A percentile compares a stretch with the other conserved stretches of the same genome.
Conservation (phyloP, 2,113 vertebrate genomes). For the Labrus mixtus region DNA sequence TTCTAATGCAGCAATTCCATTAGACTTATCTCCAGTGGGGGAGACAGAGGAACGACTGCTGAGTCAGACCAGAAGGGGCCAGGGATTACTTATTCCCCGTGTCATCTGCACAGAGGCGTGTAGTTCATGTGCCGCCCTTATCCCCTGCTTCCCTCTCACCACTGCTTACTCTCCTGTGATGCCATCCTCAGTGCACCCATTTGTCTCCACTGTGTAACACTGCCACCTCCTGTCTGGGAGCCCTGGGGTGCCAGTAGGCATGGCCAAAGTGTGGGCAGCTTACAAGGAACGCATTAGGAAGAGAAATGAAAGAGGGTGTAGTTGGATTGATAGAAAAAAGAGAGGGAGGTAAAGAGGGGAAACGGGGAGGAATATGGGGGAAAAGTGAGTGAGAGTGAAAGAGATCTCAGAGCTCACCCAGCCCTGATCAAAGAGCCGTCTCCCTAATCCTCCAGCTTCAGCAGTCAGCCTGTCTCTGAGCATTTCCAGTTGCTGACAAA, state of each 20-base stretch:
- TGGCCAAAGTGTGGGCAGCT: constrained; percentile 41
- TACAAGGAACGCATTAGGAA: constrained; percentile 29
- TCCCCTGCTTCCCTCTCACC: constrained; percentile 58
- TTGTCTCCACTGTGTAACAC: constrained; percentile 75
- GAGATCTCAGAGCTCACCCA: constrained; percentile 74
- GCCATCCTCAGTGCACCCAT: constrained; percentile 56
- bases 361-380: constrained; percentile 42
- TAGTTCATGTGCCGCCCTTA: constrained; percentile 67
- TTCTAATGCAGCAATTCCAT: constrained; percentile 71
- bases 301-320: constrained; percentile 41
- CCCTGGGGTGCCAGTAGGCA: constrained; percentile 55
- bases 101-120: constrained; percentile 71
- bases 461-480: constrained; percentile 80
- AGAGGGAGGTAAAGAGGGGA: constrained; percentile 22
- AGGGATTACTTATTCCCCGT: constrained; percentile 71
- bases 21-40: constrained; percentile 73
- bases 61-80: constrained; percentile 73
- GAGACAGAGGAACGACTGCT: constrained; percentile 73
- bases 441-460: constrained; percentile 84
- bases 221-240: constrained; percentile 82
- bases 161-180: constrained; percentile 54
- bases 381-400: constrained; percentile 55
- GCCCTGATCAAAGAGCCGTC: constrained; percentile 83
- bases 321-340: constrained; percentile 36
- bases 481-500: constrained; percentile 75